Conservation (phyloP, 2,113 vertebrate genomes). For the Pelmatolapia mariae region DNA sequence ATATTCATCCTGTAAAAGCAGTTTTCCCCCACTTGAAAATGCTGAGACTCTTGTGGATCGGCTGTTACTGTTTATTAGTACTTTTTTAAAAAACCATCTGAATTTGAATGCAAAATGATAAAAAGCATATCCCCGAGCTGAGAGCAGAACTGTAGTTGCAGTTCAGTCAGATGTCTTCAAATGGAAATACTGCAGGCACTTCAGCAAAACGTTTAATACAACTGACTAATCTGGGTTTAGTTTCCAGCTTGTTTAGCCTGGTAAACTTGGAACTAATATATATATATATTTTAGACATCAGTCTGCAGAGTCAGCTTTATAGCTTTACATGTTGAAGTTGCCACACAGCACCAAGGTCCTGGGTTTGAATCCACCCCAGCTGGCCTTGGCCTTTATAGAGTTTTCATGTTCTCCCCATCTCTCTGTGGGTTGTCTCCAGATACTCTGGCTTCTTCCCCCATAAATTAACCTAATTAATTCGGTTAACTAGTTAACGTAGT, state of each 20-base stretch:
- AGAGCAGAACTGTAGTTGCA: not conserved
- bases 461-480: not conserved
- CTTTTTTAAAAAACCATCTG: not conserved
- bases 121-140: not conserved
- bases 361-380: not conserved
- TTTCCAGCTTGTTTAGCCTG: not conserved
- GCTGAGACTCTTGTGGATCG: not conserved
- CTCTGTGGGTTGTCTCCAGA: not conserved
- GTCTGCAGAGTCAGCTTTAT: not conserved
- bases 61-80: not conserved
- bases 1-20: constrained; percentile 1
- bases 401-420: not conserved
- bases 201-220: not conserved
- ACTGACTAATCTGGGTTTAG: constrained; percentile 7
- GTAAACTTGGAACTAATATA: not conserved
- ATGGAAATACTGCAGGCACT: not conserved
- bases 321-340: not conserved
- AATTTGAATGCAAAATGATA: not conserved
- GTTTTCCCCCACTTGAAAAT: not conserved
- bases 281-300: not conserved
- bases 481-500: not conserved
- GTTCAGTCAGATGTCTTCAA: not conserved
- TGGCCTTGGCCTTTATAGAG: not conserved
- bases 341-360: not conserved
- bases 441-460: not conserved